A percentile compares a stretch with the other conserved stretches of the same genome.
Conservation (phyloP, 1,140 invertebrate genomes). For the Philaenus spumarius region DNA sequence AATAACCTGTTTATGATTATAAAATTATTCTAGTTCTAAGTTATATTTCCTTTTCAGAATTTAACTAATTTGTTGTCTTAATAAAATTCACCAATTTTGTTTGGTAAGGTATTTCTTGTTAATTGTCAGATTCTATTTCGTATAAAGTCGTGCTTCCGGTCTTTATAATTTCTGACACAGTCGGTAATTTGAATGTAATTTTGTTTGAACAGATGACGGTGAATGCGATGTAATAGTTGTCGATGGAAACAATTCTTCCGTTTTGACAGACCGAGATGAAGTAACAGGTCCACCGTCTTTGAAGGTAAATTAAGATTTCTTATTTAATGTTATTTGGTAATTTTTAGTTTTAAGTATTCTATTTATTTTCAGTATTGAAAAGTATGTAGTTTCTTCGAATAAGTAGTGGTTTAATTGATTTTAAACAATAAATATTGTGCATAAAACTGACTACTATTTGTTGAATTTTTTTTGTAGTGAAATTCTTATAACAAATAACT, state of each 20-base stretch:
- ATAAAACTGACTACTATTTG: no score
- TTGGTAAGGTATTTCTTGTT: no score
- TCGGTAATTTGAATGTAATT: constrained; percentile 76
- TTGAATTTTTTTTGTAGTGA: no score
- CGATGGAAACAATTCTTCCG: constrained; percentile 79
- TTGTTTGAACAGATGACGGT: constrained; percentile 50
- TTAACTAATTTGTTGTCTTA: no score
- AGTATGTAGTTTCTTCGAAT: not conserved
- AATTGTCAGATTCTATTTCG: no score
- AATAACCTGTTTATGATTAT: no score
- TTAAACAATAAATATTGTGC: not conserved
- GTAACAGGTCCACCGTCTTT: constrained; percentile 63
- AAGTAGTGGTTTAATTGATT: not conserved
- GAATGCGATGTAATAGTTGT: constrained; percentile 87
- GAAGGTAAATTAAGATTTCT: constrained; percentile 54
- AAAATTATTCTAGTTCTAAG: no score
- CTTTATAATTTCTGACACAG: no score
- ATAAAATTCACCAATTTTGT: no score
- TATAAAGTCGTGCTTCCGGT: no score
- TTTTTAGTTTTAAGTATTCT: not conserved
- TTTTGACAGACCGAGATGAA: constrained; percentile 52
- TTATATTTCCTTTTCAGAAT: no score
- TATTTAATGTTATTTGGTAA: not conserved
- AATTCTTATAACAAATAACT: no score
- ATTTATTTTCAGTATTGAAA: not conserved